Evolutionary conservation across 2,888 invertebrate genomes (phyloP).

Genomic region (Apamea sordens): DNA sequence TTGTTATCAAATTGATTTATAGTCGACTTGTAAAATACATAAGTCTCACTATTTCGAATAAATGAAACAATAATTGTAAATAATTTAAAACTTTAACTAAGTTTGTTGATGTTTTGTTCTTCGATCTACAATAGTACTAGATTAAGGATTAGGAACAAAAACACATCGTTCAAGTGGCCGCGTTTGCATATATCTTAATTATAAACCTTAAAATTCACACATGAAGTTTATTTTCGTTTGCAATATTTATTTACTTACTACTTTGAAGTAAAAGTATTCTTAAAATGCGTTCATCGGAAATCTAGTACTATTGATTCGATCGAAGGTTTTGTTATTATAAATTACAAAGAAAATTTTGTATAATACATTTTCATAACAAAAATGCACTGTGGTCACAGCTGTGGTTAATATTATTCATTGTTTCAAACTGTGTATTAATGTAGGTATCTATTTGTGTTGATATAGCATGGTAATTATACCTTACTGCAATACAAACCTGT

Average conservation of each 20-base stretch:
- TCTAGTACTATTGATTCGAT: not conserved
- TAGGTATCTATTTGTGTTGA: not conserved
- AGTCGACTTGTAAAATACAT: conserved; percentile 9
- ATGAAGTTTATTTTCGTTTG: not conserved
- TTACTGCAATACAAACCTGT: not conserved
- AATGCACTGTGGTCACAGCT: too few relatives aligned
- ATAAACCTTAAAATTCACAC: not conserved
- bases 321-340: not conserved
- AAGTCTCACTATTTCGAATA: not conserved
- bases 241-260: not conserved
- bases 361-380: not conserved
- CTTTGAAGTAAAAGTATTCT: not conserved
- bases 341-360: conserved; percentile 7
- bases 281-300: not conserved
- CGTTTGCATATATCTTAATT: not conserved
- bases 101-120: not conserved
- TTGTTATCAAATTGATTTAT: conserved; percentile 1
- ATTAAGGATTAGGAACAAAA: not conserved
- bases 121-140: not conserved
- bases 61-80: not conserved
- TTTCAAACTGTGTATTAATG: not conserved
- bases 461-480: not conserved
- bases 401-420: not conserved
- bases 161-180: not conserved
- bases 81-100: not conserved